phyloP scores from a whole-genome alignment of 2,888 invertebrate species.

The Holacanthella duospinosa region DNA sequence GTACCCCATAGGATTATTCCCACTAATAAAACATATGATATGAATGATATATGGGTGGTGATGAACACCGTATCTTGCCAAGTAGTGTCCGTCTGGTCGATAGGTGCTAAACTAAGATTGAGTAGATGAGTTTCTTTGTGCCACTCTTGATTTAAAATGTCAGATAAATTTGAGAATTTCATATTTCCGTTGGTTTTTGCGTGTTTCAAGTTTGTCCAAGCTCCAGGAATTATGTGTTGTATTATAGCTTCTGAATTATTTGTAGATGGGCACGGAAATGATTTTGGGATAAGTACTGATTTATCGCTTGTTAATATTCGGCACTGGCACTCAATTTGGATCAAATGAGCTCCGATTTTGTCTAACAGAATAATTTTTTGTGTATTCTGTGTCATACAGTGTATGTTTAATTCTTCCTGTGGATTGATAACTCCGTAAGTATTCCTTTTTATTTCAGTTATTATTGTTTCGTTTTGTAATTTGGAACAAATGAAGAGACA shows the following conservation, averaged over 20 bases:
- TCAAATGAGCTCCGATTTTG: neutral
- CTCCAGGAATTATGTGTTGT: neutral
- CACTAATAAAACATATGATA: neutral
- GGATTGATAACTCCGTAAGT: no score
- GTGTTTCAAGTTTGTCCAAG: neutral
- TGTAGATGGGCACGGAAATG: no score
- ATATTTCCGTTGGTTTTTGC: neutral
- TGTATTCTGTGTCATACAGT: no score
- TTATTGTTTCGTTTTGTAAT: no score
- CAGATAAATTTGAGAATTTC: neutral
- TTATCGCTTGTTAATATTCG: neutral
- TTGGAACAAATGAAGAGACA: no score
- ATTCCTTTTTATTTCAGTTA: no score
- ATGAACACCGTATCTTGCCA: no score
- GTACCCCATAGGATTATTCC: no score
- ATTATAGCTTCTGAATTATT: neutral
- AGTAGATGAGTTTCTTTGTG: neutral
- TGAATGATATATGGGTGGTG: no score
- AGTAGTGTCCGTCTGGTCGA: no score
- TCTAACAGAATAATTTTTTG: no score
- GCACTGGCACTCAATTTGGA: neutral
- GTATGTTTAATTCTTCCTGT: no score
- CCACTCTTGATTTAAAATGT: neutral
- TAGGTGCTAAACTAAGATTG: neutral
- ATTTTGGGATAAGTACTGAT: neutral